phyloP scores from a whole-genome alignment of 2,888 invertebrate species.

The Monopis laevigella region DNA sequence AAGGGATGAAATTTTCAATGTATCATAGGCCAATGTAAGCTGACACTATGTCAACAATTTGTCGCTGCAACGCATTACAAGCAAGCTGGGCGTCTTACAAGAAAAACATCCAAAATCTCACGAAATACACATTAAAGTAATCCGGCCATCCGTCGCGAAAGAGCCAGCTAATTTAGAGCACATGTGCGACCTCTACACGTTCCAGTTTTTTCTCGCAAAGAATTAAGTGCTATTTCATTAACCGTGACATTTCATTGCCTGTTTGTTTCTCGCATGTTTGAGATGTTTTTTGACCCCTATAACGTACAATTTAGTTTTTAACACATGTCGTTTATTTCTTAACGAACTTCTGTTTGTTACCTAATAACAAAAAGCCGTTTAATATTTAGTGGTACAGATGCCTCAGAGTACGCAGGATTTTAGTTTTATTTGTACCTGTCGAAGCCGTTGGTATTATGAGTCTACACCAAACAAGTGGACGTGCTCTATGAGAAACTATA shows the following conservation, averaged over 20 bases:
- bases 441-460: neutral
- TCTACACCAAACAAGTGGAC: neutral
- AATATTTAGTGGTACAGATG: too few relatives aligned
- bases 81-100: conserved; percentile 43
- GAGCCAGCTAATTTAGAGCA: conserved; percentile 47
- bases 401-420: too few relatives aligned
- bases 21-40: too few relatives aligned
- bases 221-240: conserved; percentile 59
- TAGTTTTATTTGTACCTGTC: too few relatives aligned
- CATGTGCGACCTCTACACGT: conserved; percentile 31
- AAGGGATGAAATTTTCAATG: too few relatives aligned
- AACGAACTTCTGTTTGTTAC: too few relatives aligned
- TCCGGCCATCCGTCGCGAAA: conserved; percentile 47
- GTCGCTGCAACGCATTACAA: too few relatives aligned
- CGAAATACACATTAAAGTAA: conserved; percentile 59
- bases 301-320: too few relatives aligned
- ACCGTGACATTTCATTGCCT: conserved; percentile 36
- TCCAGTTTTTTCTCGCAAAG: conserved; percentile 48
- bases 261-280: conserved; percentile 23
- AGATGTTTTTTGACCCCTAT: conserved; percentile 1
- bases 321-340: too few relatives aligned
- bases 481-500: too few relatives aligned
- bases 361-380: too few relatives aligned
- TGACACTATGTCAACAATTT: too few relatives aligned
- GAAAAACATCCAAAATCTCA: conserved; percentile 47